A percentile compares a stretch with the other conserved stretches of the same genome.
phyloP scores from a whole-genome alignment of 2,888 invertebrate species.

The Salpingus planirostris region DNA sequence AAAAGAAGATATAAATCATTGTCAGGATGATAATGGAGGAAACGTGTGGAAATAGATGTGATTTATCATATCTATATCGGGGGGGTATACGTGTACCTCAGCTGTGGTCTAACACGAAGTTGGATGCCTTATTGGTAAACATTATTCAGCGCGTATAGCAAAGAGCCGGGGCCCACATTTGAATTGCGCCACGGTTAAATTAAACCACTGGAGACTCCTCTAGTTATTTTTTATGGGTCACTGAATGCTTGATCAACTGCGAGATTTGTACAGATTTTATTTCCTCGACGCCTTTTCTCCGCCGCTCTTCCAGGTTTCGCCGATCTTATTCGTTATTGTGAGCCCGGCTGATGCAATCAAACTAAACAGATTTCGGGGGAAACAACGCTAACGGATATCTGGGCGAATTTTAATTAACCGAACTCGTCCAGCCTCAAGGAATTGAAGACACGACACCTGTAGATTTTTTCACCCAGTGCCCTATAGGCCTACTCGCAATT shows the following conservation, averaged over 20 bases:
- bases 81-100: slow-evolving; percentile 20
- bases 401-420: no score
- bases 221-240: slow-evolving; percentile 17
- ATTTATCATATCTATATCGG: slow-evolving; percentile 34
- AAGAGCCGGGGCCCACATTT: slow-evolving; percentile 15
- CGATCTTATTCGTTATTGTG: no score
- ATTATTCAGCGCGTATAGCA: slow-evolving; percentile 23
- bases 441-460: no score
- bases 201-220: slow-evolving; percentile 15
- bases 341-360: no score
- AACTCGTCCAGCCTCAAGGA: no score
- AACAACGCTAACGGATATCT: no score
- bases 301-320: neutral
- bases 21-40: slow-evolving; percentile 34
- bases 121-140: slow-evolving; percentile 29
- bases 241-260: slow-evolving; percentile 14
- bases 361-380: no score
- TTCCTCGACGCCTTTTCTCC: slow-evolving; percentile 1
- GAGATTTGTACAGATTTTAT: slow-evolving; percentile 14
- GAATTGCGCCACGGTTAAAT: slow-evolving; percentile 15
- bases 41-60: slow-evolving; percentile 34
- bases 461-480: no score
- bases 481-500: no score
- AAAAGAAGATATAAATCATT: slow-evolving; percentile 37
- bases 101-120: slow-evolving; percentile 23